These are phyloP conservation scores for Caenorhabditis auriculariae DNA, from an alignment of 2,888 invertebrate genomes.

Conservation along the genomic window DNA sequence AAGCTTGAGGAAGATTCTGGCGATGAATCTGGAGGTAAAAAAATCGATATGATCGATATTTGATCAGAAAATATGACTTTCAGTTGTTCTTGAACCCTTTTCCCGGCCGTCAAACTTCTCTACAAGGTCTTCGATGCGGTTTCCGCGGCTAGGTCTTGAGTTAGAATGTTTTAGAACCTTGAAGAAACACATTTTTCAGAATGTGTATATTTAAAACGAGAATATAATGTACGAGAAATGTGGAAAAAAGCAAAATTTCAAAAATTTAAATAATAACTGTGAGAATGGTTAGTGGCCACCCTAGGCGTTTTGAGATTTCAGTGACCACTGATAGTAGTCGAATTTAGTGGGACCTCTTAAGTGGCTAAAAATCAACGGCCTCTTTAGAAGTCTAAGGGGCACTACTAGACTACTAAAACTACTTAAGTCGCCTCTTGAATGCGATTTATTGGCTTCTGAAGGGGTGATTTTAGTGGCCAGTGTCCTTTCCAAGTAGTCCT, in stretches of 20 bases:
- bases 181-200: background rate
- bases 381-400: too few relatives aligned
- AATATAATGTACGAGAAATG: background rate
- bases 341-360: too few relatives aligned
- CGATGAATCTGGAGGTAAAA: background rate
- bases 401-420: too few relatives aligned
- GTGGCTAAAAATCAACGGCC: too few relatives aligned
- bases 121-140: slow-evolving; percentile 55
- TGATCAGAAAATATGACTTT: background rate
- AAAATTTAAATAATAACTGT: background rate
- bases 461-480: too few relatives aligned
- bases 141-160: slow-evolving; percentile 35
- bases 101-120: slow-evolving; percentile 55
- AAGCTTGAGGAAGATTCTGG: background rate
- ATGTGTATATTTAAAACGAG: background rate
- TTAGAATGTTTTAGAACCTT: background rate
- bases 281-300: too few relatives aligned
- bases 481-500: too few relatives aligned
- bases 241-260: background rate
- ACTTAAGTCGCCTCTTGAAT: too few relatives aligned
- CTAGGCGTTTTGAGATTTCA: too few relatives aligned
- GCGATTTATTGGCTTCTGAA: too few relatives aligned
- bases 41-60: too few relatives aligned
- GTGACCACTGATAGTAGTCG: too few relatives aligned
- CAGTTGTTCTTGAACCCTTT: slow-evolving; percentile 30